Percentiles rank a stretch among this genome's conserved stretches.
phyloP scores from a whole-genome alignment of 2,113 vertebrate species.

The Opisthocomus hoazin region DNA sequence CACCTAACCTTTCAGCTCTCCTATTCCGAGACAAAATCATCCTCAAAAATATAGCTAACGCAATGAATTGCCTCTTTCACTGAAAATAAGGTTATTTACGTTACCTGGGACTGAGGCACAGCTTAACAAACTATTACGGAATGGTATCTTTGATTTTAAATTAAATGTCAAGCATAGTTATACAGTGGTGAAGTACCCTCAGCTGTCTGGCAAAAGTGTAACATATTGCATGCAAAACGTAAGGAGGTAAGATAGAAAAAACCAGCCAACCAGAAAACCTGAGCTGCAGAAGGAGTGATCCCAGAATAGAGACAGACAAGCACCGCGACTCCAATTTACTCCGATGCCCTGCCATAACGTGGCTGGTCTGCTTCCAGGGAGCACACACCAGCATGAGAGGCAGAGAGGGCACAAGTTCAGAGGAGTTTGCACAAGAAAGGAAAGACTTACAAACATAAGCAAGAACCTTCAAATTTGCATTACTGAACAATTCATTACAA shows the following conservation, averaged over 20 bases:
- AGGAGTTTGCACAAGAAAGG: not conserved
- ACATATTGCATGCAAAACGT: not conserved
- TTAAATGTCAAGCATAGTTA: conserved; percentile 68
- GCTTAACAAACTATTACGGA: conserved; percentile 55
- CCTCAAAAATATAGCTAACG: not conserved
- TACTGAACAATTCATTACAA: not conserved
- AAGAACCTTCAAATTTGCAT: not conserved
- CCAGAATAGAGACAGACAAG: not conserved
- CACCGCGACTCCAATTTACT: not conserved
- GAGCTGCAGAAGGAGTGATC: not conserved
- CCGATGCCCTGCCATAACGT: rapidly evolving
- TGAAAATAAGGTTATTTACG: conserved; percentile 7
- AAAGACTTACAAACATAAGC: not conserved
- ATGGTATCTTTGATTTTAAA: conserved; percentile 61
- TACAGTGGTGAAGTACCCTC: conserved; percentile 19
- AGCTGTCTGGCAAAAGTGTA: conserved; percentile 17
- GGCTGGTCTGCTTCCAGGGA: not conserved
- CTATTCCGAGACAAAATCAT: not conserved
- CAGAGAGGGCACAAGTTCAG: rapidly evolving
- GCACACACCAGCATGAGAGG: rapidly evolving
- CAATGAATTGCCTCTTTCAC: not conserved
- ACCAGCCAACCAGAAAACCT: not conserved
- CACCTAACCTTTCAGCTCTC: not conserved
- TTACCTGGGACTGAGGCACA: not conserved
- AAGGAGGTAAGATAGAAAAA: not conserved